Conservation (phyloP, 1,140 invertebrate species). For the Plectrocnemia conspersa region DNA sequence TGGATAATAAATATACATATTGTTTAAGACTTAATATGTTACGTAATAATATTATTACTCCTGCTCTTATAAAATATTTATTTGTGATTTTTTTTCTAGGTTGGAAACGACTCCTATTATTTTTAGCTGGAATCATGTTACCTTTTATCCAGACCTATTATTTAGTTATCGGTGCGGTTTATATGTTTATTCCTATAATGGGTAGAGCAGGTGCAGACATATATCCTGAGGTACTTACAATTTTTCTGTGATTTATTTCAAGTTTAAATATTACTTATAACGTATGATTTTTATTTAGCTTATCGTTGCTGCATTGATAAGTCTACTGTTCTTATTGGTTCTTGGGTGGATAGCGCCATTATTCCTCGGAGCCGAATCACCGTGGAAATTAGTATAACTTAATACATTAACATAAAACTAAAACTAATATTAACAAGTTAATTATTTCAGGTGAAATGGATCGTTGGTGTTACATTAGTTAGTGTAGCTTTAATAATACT, state of each 20-base stretch:
- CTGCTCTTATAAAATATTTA: too few relatives aligned
- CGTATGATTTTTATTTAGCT: constrained; percentile 24
- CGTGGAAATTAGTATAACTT: constrained; percentile 32
- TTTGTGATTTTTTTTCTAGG: constrained; percentile 37
- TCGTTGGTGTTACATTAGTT: constrained; percentile 30
- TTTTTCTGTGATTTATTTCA: neutral
- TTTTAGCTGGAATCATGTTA: constrained; percentile 52
- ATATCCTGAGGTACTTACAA: constrained; percentile 52
- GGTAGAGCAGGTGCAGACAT: constrained; percentile 68
- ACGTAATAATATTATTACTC: too few relatives aligned
- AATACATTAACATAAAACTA: neutral
- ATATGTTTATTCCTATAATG: constrained; percentile 72
- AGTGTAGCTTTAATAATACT: constrained; percentile 49
- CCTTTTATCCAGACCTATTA: constrained; percentile 69
- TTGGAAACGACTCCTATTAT: constrained; percentile 53
- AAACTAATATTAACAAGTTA: neutral
- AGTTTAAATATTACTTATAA: neutral
- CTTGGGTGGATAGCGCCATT: constrained; percentile 31
- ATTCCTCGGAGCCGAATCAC: constrained; percentile 27
- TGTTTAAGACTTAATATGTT: too few relatives aligned
- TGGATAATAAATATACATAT: too few relatives aligned
- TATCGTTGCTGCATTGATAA: constrained; percentile 19
- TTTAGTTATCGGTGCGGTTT: constrained; percentile 58
- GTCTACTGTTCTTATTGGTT: constrained; percentile 28
- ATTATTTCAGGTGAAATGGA: constrained; percentile 31